These are phyloP conservation scores for Thaumetopoea pityocampa DNA, from an alignment of 1,140 invertebrate genomes.

Conservation along the genomic window DNA sequence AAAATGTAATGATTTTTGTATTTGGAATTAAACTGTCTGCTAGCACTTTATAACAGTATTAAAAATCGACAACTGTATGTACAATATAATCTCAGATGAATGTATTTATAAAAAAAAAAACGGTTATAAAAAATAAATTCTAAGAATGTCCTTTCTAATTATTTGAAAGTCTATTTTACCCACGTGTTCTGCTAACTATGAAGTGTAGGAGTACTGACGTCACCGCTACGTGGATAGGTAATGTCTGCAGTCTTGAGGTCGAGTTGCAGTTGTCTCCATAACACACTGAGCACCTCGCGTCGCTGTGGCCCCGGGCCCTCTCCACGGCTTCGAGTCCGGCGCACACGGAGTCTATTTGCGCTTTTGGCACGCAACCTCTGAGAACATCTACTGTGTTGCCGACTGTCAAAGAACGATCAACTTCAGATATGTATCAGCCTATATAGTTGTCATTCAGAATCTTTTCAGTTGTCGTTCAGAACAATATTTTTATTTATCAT, in stretches of 20 bases:
- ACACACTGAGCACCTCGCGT: slow-evolving; percentile 61
- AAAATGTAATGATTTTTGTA: too few species aligned
- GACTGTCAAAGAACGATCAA: slow-evolving; percentile 42
- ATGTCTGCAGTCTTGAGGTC: slow-evolving; percentile 16
- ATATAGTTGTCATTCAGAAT: neutral
- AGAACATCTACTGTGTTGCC: slow-evolving; percentile 68
- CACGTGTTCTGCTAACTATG: slow-evolving; percentile 45
- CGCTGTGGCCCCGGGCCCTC: slow-evolving; percentile 60
- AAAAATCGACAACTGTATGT: too few species aligned
- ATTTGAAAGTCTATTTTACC: slow-evolving; percentile 5
- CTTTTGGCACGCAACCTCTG: slow-evolving; percentile 56
- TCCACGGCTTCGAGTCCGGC: slow-evolving; percentile 51
- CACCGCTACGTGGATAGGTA: slow-evolving; percentile 17
- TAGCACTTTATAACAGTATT: too few species aligned
- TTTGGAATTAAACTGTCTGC: too few species aligned
- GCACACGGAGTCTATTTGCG: slow-evolving; percentile 63
- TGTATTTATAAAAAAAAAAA: too few species aligned
- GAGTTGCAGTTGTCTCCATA: slow-evolving; percentile 63
- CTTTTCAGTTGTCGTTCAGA: too few species aligned
- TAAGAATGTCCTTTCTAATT: too few species aligned
- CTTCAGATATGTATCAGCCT: neutral
- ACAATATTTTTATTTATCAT: too few species aligned
- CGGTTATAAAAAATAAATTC: too few species aligned
- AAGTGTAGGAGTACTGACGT: slow-evolving; percentile 31
- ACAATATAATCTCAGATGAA: too few species aligned